Evolutionary conservation across 2,888 invertebrate species (phyloP).

Genomic region (Parthenolecanium corni): DNA sequence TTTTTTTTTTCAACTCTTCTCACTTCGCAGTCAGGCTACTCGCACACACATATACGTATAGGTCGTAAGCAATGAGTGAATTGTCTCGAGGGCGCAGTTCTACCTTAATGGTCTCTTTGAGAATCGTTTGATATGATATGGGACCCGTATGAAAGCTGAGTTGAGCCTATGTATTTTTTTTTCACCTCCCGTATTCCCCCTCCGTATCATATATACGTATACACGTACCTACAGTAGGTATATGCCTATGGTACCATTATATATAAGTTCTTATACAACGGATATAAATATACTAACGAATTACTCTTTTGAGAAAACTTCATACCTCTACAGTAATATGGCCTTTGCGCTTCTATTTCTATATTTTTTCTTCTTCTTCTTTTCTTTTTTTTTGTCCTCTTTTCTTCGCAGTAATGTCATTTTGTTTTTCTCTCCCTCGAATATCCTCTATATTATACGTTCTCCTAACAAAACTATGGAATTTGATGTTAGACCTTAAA

Average conservation of each 20-base stretch:
- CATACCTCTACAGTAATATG: conserved; percentile 25
- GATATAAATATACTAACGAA: conserved; percentile 26
- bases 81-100: conserved; percentile 26
- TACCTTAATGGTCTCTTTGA: conserved; percentile 27
- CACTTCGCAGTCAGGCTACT: neutral
- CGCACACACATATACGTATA: conserved; percentile 13
- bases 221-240: too few relatives aligned
- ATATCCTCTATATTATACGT: too few relatives aligned
- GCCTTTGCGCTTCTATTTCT: conserved; percentile 24
- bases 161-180: conserved; percentile 20
- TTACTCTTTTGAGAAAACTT: conserved; percentile 26
- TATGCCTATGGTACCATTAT: too few relatives aligned
- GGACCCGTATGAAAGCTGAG: conserved; percentile 23
- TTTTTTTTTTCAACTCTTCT: too few relatives aligned
- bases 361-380: conserved; percentile 6
- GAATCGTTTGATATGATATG: conserved; percentile 29
- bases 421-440: conserved; percentile 7
- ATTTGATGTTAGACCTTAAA: too few relatives aligned
- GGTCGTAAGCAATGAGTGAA: conserved; percentile 22
- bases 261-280: conserved; percentile 26
- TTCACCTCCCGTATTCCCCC: too few relatives aligned
- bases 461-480: too few relatives aligned
- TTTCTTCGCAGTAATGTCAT: conserved; percentile 7
- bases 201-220: too few relatives aligned
- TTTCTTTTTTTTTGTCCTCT: conserved; percentile 12